Conservation (phyloP, 2,888 invertebrate species). For the Lamellibrachia columna region DNA sequence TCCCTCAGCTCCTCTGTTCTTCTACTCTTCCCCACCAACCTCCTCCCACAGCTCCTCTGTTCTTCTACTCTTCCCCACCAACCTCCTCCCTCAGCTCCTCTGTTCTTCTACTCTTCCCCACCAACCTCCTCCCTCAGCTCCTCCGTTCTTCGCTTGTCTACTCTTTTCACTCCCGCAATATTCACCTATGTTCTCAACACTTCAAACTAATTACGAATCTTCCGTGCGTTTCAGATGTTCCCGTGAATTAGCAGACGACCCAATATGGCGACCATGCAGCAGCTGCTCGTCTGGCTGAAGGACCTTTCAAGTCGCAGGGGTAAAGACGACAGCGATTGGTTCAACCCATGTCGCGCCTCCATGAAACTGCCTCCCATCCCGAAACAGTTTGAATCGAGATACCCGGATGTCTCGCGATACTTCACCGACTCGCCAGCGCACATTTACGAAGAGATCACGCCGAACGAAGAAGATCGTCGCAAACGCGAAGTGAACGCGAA, state of each 20-base stretch:
- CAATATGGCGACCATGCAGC: neutral
- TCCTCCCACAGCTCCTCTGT: too few relatives aligned
- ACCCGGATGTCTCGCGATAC: conserved; percentile 12
- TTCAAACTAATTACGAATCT: neutral
- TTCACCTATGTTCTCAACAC: neutral
- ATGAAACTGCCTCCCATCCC: neutral
- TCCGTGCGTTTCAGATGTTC: neutral
- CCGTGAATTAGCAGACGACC: neutral
- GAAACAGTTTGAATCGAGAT: neutral
- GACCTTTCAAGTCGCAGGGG: neutral
- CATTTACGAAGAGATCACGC: conserved; percentile 25
- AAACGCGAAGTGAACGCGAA: neutral
- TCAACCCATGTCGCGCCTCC: conserved; percentile 11
- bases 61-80: too few relatives aligned
- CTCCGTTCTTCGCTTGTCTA: too few relatives aligned
- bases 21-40: too few relatives aligned
- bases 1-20: too few relatives aligned
- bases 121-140: too few relatives aligned
- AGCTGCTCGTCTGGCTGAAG: neutral
- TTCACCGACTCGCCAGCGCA: conserved; percentile 17
- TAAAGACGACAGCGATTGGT: neutral
- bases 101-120: too few relatives aligned
- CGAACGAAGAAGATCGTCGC: neutral
- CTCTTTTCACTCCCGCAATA: neutral
- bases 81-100: too few relatives aligned